Conservation (phyloP, 2,113 vertebrate species). For the Strix uralensis region DNA sequence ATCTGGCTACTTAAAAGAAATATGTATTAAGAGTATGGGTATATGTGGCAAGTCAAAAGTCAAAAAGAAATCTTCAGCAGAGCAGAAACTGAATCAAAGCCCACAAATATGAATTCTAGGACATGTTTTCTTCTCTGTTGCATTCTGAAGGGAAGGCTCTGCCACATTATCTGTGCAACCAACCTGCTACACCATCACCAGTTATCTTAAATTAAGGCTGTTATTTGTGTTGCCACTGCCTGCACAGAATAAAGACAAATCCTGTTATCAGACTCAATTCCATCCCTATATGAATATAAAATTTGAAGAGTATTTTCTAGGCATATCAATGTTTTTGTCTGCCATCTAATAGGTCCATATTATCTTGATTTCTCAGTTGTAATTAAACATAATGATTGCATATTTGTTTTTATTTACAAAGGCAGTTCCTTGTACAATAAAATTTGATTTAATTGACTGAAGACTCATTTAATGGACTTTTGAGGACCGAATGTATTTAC, state of each 20-base stretch:
- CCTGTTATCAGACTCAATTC: not conserved
- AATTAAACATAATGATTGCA: conserved; percentile 51
- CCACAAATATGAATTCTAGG: not conserved
- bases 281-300: not conserved
- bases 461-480: conserved; percentile 48
- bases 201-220: not conserved
- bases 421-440: conserved; percentile 38
- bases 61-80: not conserved
- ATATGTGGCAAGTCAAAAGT: not conserved
- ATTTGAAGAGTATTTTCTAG: not conserved
- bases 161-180: not conserved
- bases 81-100: not conserved
- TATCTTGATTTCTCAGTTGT: conserved; percentile 47
- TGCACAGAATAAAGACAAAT: not conserved
- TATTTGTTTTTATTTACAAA: conserved; percentile 62
- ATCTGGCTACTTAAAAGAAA: not conserved
- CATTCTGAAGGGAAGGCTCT: not conserved
- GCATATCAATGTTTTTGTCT: conserved; percentile 28
- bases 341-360: not conserved
- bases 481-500: conserved; percentile 29
- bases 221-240: not conserved
- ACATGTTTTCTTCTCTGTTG: not conserved
- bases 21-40: not conserved
- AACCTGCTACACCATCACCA: not conserved
- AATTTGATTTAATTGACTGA: conserved; percentile 59